Percentiles rank a stretch among this genome's conserved stretches.
Conservation (phyloP, 2,888 invertebrate genomes). For the Dryocosmus kuriphilus region DNA sequence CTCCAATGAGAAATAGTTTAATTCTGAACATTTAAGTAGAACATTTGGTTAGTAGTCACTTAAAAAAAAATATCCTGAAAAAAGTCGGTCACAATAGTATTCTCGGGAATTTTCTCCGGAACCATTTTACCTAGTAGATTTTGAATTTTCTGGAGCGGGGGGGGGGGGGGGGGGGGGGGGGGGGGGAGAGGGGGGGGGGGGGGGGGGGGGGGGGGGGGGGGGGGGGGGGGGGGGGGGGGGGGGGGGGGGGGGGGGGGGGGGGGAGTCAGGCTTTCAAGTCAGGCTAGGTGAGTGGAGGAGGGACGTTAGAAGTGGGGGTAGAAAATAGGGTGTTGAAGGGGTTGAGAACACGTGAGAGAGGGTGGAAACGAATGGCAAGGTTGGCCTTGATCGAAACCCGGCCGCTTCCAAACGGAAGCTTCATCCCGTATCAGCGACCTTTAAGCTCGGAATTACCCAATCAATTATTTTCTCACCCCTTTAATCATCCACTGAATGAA, state of each 20-base stretch:
- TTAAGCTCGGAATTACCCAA: slow-evolving; percentile 47
- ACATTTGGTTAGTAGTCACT: no score
- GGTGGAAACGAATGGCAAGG: slow-evolving; percentile 58
- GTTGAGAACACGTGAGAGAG: slow-evolving; percentile 40
- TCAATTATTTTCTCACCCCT: slow-evolving; percentile 24
- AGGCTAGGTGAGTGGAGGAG: slow-evolving; percentile 13
- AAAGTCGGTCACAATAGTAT: no score
- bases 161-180: slow-evolving; percentile 2
- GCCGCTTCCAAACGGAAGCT: slow-evolving; percentile 62
- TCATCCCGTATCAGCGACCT: slow-evolving; percentile 58
- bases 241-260: background rate
- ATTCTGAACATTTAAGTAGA: no score
- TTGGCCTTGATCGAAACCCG: slow-evolving; percentile 64
- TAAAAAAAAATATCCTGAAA: no score
- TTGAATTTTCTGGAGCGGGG: background rate
- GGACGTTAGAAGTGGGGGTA: background rate
- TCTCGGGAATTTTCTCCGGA: no score
- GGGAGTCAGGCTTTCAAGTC: slow-evolving; percentile 17
- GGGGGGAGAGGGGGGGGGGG: slow-evolving; percentile 4
- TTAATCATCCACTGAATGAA: slow-evolving; percentile 24
- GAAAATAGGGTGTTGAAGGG: slow-evolving; percentile 23
- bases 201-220: slow-evolving; percentile 5
- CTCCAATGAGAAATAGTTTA: no score
- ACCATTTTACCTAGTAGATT: slow-evolving; percentile 5
- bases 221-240: slow-evolving; percentile 10